Conservation (phyloP, 2,888 invertebrate genomes). For the Hedychridium roseum region DNA sequence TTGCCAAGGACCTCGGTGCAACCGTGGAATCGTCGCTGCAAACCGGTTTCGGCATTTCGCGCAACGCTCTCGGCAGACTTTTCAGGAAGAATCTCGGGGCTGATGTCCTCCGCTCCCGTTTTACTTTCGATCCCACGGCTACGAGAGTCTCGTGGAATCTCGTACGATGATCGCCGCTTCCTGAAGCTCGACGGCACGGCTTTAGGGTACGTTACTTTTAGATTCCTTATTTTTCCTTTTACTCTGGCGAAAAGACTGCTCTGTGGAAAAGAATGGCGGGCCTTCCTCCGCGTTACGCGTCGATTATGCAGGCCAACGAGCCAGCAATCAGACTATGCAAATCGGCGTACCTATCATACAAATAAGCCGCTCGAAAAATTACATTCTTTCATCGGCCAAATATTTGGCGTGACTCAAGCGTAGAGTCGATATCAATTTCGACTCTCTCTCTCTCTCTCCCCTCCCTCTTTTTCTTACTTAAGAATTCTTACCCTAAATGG, state of each 20-base stretch:
- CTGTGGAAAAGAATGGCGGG: too few species aligned
- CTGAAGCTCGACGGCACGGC: background rate
- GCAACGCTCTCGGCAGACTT: slow-evolving; percentile 26
- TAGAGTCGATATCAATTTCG: too few species aligned
- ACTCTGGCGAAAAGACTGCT: background rate
- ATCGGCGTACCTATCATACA: too few species aligned
- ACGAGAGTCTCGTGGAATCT: slow-evolving; percentile 25
- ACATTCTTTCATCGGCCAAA: too few species aligned
- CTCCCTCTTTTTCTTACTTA: background rate
- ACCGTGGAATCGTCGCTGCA: too few species aligned
- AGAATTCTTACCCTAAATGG: background rate
- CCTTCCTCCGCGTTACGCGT: too few species aligned
- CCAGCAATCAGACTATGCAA: slow-evolving; percentile 12
- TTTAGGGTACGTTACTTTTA: background rate
- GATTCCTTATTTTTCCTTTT: background rate
- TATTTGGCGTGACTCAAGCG: too few species aligned
- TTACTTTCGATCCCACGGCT: slow-evolving; percentile 8
- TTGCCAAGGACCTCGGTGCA: too few species aligned
- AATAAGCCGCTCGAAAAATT: too few species aligned
- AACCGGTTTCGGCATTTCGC: slow-evolving; percentile 47
- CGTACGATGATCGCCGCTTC: background rate
- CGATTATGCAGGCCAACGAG: slow-evolving; percentile 4
- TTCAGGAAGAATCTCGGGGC: too few species aligned
- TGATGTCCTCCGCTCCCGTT: slow-evolving; percentile 7
- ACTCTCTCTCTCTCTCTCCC: background rate